Conservation (phyloP, 2,797 vertebrate species). For the Sebastes steindachneri region DNA sequence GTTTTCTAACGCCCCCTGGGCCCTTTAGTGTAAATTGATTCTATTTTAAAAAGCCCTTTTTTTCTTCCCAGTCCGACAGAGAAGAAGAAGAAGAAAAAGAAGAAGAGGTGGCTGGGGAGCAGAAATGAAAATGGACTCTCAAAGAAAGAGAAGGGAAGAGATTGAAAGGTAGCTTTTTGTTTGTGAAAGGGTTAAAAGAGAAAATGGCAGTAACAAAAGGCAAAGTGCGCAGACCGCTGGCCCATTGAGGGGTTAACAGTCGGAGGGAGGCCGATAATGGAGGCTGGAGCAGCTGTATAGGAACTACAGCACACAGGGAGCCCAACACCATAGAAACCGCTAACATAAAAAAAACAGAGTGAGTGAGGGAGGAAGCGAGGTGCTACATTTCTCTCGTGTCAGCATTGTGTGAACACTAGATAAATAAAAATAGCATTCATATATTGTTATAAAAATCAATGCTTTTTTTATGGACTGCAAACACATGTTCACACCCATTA, state of each 20-base stretch:
- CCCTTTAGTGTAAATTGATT: slow-evolving; percentile 78
- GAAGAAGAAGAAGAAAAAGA: neutral
- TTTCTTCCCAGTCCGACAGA: slow-evolving; percentile 24
- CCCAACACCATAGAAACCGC: slow-evolving; percentile 51
- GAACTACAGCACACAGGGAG: slow-evolving; percentile 35
- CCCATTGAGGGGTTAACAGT: slow-evolving; percentile 68
- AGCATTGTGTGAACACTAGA: slow-evolving; percentile 8
- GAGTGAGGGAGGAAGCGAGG: slow-evolving; percentile 10
- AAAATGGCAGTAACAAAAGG: slow-evolving; percentile 61
- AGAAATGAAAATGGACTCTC: slow-evolving; percentile 55
- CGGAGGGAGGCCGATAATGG: slow-evolving; percentile 61
- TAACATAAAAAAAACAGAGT: slow-evolving; percentile 26
- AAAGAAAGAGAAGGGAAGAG: slow-evolving; percentile 38
- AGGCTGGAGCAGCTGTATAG: slow-evolving; percentile 59
- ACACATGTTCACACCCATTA: neutral
- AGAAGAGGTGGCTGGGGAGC: slow-evolving; percentile 43
- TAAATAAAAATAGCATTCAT: neutral
- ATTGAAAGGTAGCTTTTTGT: slow-evolving; percentile 14
- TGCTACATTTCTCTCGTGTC: slow-evolving; percentile 12
- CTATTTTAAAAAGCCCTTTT: slow-evolving; percentile 66
- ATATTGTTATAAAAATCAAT: neutral
- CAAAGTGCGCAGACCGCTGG: slow-evolving; percentile 10
- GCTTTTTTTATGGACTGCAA: slow-evolving; percentile 1
- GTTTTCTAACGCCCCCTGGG: slow-evolving; percentile 72
- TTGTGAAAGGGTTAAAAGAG: slow-evolving; percentile 67